Evolutionary conservation across 2,888 invertebrate species (phyloP), one percentile per base, ranked within the genome.

Genomic region (Limnephilus auricula): DNA sequence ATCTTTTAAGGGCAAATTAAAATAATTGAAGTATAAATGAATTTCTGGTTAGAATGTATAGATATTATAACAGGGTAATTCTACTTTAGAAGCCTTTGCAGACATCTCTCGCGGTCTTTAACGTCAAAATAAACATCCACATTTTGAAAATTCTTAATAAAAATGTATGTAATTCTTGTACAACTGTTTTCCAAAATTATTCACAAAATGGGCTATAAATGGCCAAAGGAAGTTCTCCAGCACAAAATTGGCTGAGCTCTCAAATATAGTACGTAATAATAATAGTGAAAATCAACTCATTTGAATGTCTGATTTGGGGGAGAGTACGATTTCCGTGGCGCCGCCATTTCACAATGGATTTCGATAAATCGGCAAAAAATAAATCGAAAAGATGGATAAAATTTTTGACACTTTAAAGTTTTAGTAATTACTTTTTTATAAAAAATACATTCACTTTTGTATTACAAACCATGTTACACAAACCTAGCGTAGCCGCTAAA

Each of bases 51-150:
- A 37, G 30, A 40, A 85, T 30, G 31, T 85, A 85, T 85, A 85
- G 84, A 85, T 37, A 85, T 82, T 32, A 82, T 45, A 85, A 85
- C 84, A 85, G 84, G 84, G 84, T 85, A 85, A 85, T 85, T 45
- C 40, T 30, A 85, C 84, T 40, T 30, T 85, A 30, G 45, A 85
- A 40, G 45, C 84, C 30, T 40, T 85, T 30, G 37, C 45, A 40
- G 40, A 40, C 30, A 85, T 45, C 30, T 85, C 32, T 80, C 80
- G 25, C 65, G 6, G 65, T 65, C 65, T 65, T 65, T 65, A 65
- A 65, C 65, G 65, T 65, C 25, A 65, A 65, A 65, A 65, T 65
- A 65, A 65, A 25, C 65, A 65, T 65, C 65, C 65, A 65, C 65
- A 65, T 65, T 65, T 65, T 65, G 2, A 65, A 65, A 65, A 65